These are phyloP conservation scores for Gymnoscopelus braueri DNA, from an alignment of 2,797 vertebrate species.

Conservation along the genomic window DNA sequence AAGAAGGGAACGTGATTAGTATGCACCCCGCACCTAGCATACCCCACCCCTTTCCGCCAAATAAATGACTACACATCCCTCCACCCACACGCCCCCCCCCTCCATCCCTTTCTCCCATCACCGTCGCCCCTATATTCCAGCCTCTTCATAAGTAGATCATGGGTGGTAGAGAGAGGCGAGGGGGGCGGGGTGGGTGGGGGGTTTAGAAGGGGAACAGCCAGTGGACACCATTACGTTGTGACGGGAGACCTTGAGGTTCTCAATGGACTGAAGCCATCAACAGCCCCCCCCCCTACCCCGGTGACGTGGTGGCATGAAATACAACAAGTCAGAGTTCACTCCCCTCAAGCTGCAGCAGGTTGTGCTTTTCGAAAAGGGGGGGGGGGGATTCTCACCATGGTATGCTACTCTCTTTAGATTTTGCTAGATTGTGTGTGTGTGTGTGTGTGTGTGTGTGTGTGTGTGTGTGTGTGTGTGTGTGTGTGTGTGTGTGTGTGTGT, in stretches of 20 bases:
- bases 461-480: slow-evolving; percentile 9
- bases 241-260: slow-evolving; percentile 57
- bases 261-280: slow-evolving; percentile 63
- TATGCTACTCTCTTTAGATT: slow-evolving; percentile 47
- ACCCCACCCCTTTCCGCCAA: slow-evolving; percentile 51
- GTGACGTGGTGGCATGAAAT: slow-evolving; percentile 78
- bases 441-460: not conserved
- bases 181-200: slow-evolving; percentile 59
- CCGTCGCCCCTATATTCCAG: slow-evolving; percentile 64
- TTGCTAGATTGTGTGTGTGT: slow-evolving; percentile 40
- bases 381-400: slow-evolving; percentile 49
- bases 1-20: slow-evolving; percentile 70
- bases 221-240: slow-evolving; percentile 64
- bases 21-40: slow-evolving; percentile 77
- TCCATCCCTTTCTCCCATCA: slow-evolving; percentile 50
- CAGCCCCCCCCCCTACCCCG: slow-evolving; percentile 43
- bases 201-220: slow-evolving; percentile 53
- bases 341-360: slow-evolving; percentile 56
- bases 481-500: slow-evolving; percentile 7
- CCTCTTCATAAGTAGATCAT: slow-evolving; percentile 71
- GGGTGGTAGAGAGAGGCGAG: slow-evolving; percentile 61
- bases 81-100: slow-evolving; percentile 16
- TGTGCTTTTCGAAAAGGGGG: slow-evolving; percentile 61
- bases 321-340: slow-evolving; percentile 74
- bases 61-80: slow-evolving; percentile 53